Percentiles rank a stretch among this genome's conserved stretches.
These are phyloP conservation scores for Sapayoa aenigma DNA, from an alignment of 2,113 vertebrate genomes.

Conservation along the genomic window DNA sequence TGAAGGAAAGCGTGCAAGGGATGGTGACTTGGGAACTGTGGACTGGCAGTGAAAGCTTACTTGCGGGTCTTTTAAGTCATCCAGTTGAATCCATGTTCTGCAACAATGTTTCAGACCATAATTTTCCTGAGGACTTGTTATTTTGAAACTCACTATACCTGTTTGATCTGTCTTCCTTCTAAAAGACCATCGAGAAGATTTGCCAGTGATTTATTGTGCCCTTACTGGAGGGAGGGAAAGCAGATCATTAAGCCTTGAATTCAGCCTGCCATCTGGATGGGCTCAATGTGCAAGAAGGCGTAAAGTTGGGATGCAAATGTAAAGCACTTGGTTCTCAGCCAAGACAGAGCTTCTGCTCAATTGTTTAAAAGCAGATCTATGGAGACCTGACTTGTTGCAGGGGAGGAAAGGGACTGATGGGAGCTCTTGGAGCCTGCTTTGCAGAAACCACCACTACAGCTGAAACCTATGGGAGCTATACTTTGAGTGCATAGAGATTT, in stretches of 20 bases:
- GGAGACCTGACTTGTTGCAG: neutral
- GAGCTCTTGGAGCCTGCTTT: neutral
- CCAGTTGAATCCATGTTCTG: neutral
- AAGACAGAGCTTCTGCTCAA: conserved; percentile 24
- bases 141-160: neutral
- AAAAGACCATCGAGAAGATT: conserved; percentile 28
- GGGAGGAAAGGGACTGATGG: neutral
- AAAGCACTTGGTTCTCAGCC: conserved; percentile 13
- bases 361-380: conserved; percentile 20
- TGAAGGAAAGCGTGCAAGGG: neutral
- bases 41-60: neutral
- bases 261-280: conserved; percentile 40
- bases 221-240: neutral
- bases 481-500: neutral
- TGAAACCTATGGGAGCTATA: neutral
- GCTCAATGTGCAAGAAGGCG: conserved; percentile 8
- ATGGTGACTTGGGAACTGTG: neutral
- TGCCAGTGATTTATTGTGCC: conserved; percentile 18
- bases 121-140: neutral
- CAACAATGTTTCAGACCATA: neutral
- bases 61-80: neutral
- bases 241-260: conserved; percentile 34
- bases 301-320: conserved; percentile 48
- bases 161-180: conserved; percentile 21
- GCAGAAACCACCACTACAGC: neutral